phyloP scores from a whole-genome alignment of 2,113 vertebrate species.

The Calyptomena viridis region DNA sequence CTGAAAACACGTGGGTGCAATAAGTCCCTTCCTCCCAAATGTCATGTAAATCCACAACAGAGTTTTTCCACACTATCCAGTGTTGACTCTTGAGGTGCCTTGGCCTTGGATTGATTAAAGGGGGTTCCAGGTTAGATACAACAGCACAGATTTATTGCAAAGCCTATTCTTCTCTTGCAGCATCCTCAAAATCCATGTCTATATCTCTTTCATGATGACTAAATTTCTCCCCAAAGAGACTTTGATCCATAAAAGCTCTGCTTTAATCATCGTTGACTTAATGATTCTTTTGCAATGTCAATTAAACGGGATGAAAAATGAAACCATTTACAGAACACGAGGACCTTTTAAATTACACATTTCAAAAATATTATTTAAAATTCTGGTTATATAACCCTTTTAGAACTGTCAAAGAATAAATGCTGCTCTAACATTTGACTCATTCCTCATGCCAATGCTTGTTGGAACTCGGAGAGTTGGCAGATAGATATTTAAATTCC shows the following conservation, averaged over 20 bases:
- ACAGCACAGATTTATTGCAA: neutral
- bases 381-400: constrained; percentile 68
- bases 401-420: constrained; percentile 73
- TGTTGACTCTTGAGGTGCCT: neutral
- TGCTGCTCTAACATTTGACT: constrained; percentile 66
- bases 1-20: neutral
- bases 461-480: constrained; percentile 66
- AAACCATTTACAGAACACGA: constrained; percentile 50
- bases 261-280: constrained; percentile 37
- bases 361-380: constrained; percentile 66
- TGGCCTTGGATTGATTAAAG: neutral
- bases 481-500: constrained; percentile 69
- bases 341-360: constrained; percentile 72
- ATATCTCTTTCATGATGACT: neutral
- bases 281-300: constrained; percentile 47
- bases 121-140: neutral
- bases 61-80: neutral
- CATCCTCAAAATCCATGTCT: neutral
- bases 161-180: neutral
- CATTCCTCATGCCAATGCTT: constrained; percentile 69
- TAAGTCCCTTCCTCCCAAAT: neutral
- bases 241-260: constrained; percentile 36
- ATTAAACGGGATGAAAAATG: constrained; percentile 57
- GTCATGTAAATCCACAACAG: neutral
- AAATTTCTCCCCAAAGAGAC: constrained; percentile 41